phyloP scores from a whole-genome alignment of 2,113 vertebrate species.

The Nerophis lumbriciformis region DNA sequence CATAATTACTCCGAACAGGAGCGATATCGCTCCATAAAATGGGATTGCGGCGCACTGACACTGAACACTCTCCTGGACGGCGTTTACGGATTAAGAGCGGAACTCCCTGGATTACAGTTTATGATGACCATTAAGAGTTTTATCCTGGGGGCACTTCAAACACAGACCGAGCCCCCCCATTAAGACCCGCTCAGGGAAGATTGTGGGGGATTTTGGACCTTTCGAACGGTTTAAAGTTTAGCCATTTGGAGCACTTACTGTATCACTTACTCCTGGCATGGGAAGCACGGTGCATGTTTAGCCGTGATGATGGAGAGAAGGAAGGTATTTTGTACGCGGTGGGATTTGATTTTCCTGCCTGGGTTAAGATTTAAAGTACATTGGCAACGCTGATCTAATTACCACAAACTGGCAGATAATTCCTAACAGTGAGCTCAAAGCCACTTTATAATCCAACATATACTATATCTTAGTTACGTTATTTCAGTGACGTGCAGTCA shows the following conservation, averaged over 20 bases:
- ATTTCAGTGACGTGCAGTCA: too few species aligned
- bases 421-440: slow-evolving; percentile 38
- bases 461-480: slow-evolving; percentile 28
- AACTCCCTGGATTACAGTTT: slow-evolving; percentile 66
- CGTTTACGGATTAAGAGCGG: slow-evolving; percentile 59
- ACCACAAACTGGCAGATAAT: slow-evolving; percentile 49
- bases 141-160: slow-evolving; percentile 62
- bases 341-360: slow-evolving; percentile 55
- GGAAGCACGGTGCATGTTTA: slow-evolving; percentile 35
- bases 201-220: slow-evolving; percentile 61
- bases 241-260: slow-evolving; percentile 54
- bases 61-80: slow-evolving; percentile 50
- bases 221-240: slow-evolving; percentile 59
- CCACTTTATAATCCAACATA: slow-evolving; percentile 51
- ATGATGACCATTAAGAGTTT: slow-evolving; percentile 69
- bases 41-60: slow-evolving; percentile 42
- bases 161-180: slow-evolving; percentile 50
- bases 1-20: slow-evolving; percentile 38
- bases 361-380: slow-evolving; percentile 20
- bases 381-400: slow-evolving; percentile 49
- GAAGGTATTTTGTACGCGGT: slow-evolving; percentile 38
- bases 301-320: slow-evolving; percentile 41
- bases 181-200: slow-evolving; percentile 61
- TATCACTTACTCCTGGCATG: slow-evolving; percentile 44
- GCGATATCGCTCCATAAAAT: slow-evolving; percentile 41